Percentiles rank a stretch among this genome's conserved stretches.
Evolutionary conservation across 2,113 vertebrate genomes (phyloP).

Genomic region (Melanotaenia duboulayi): DNA sequence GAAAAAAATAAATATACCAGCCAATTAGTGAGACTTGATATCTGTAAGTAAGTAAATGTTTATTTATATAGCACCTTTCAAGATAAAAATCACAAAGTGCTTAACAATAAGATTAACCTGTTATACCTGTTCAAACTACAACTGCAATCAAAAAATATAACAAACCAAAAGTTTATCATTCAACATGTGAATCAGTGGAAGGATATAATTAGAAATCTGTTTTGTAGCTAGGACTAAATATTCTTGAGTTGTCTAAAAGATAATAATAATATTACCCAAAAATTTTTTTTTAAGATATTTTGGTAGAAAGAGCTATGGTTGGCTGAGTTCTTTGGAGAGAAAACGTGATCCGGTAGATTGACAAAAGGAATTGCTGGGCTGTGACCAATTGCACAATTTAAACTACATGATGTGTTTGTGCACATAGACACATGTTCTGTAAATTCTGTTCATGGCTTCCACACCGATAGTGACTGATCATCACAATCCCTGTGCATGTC

Average conservation of each 20-base stretch:
- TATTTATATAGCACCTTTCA: too few relatives aligned
- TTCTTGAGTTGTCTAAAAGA: not conserved
- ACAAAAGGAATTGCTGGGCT: conserved; percentile 29
- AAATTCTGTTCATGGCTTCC: conserved; percentile 10
- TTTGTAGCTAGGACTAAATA: conserved; percentile 2
- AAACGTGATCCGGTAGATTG: conserved; percentile 44
- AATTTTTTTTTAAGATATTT: conserved; percentile 3
- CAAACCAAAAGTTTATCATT: not conserved
- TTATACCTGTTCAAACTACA: too few relatives aligned
- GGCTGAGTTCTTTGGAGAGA: conserved; percentile 24
- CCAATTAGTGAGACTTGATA: too few relatives aligned
- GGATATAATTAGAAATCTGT: not conserved
- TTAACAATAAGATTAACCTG: too few relatives aligned
- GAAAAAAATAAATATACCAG: not conserved
- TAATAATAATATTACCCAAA: conserved; percentile 12
- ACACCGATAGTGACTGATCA: conserved; percentile 51
- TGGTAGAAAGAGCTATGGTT: conserved; percentile 7
- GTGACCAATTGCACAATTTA: conserved; percentile 38
- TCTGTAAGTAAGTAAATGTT: too few relatives aligned
- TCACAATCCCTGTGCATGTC: conserved; percentile 18
- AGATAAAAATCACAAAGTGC: too few relatives aligned
- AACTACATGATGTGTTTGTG: conserved; percentile 11
- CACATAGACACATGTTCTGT: not conserved
- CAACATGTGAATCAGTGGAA: not conserved
- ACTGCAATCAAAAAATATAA: too few relatives aligned